phyloP scores from a whole-genome alignment of 2,888 invertebrate genomes.

The Dicycla oo region DNA sequence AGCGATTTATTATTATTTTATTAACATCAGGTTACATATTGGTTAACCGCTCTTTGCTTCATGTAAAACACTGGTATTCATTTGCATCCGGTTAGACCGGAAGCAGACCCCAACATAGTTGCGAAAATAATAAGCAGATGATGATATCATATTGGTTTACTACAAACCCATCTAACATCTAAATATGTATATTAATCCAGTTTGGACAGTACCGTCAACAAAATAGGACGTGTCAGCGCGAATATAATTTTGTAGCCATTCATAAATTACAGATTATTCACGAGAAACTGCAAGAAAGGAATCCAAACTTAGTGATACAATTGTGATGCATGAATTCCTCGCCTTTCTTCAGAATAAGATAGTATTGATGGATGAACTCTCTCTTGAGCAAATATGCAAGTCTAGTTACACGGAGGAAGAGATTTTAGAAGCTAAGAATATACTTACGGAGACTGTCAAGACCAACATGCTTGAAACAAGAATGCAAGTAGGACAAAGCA shows the following conservation, averaged over 20 bases:
- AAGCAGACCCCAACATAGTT: neutral
- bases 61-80: neutral
- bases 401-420: constrained; percentile 10
- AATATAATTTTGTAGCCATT: constrained; percentile 12
- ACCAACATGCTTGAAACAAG: neutral
- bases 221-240: neutral
- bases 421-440: constrained; percentile 16
- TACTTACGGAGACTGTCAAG: neutral
- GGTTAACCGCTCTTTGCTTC: neutral
- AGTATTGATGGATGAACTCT: constrained; percentile 13
- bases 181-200: constrained; percentile 2
- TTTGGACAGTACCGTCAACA: neutral
- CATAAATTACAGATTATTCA: constrained; percentile 41
- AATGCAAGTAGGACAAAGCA: neutral
- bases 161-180: neutral
- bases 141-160: neutral
- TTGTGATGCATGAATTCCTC: constrained; percentile 38
- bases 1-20: too few relatives aligned
- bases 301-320: constrained; percentile 4
- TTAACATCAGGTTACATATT: too few relatives aligned
- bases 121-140: neutral
- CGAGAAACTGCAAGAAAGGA: too few relatives aligned
- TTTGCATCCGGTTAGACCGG: neutral
- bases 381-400: constrained; percentile 27
- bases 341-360: constrained; percentile 41